A percentile compares a stretch with the other conserved stretches of the same genome.
Evolutionary conservation across 2,797 vertebrate genomes (phyloP).

Genomic region (Coluber constrictor): DNA sequence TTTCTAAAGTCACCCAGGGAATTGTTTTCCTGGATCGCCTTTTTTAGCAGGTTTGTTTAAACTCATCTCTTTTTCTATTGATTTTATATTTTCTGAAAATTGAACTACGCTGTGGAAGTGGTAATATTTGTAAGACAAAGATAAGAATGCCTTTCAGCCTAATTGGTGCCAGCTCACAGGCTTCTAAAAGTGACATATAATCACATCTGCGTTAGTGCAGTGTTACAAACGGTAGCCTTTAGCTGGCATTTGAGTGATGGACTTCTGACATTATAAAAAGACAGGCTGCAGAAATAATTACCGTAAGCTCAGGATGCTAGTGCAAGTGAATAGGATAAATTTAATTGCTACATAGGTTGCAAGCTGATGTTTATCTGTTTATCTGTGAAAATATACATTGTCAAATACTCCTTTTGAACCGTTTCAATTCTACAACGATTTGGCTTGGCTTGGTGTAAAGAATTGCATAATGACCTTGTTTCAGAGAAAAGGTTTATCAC

Average conservation of each 20-base stretch:
- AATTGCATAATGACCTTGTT: not conserved
- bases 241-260: not conserved
- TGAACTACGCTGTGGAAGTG: not conserved
- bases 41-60: not conserved
- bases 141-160: not conserved
- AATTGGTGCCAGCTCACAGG: not conserved
- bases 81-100: not conserved
- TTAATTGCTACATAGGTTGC: not conserved
- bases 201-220: not conserved
- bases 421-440: not conserved
- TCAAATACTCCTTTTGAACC: not conserved
- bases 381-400: conserved; percentile 1
- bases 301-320: not conserved
- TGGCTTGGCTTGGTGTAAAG: not conserved
- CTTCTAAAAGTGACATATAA: not conserved
- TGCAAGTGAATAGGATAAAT: not conserved
- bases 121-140: not conserved
- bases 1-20: not conserved
- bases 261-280: not conserved
- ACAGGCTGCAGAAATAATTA: not conserved
- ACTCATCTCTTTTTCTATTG: not conserved
- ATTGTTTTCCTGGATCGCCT: not conserved
- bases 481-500: not conserved
- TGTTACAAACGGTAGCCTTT: not conserved
- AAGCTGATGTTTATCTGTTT: conserved; percentile 12